A percentile compares a stretch with the other conserved stretches of the same genome.
These are phyloP conservation scores for Chaetophractus vellerosus DNA, from an alignment of 2,797 vertebrate genomes.

Conservation along the genomic window DNA sequence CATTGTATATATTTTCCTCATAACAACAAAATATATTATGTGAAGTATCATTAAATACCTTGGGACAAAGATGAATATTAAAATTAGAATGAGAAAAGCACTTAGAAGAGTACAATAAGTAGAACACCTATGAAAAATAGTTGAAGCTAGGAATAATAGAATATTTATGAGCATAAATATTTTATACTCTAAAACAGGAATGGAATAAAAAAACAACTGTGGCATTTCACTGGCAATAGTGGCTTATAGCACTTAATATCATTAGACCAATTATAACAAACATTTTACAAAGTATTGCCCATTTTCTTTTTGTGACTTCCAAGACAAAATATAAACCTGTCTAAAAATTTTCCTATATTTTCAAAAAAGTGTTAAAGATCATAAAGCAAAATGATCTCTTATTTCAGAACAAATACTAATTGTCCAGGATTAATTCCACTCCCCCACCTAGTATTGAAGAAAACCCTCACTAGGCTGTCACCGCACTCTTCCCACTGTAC, in stretches of 20 bases:
- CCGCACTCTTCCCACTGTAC: accelerated
- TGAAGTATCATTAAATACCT: not conserved
- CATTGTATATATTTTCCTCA: not conserved
- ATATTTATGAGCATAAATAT: not conserved
- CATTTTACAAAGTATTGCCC: not conserved
- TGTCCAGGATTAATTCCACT: not conserved
- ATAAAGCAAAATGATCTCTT: not conserved
- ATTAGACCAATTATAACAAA: not conserved
- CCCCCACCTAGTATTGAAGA: accelerated
- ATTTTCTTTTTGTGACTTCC: not conserved
- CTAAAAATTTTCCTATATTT: not conserved
- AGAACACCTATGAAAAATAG: not conserved
- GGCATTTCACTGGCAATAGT: not conserved
- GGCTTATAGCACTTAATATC: not conserved
- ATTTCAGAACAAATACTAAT: not conserved
- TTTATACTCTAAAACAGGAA: not conserved
- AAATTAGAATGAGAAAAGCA: not conserved
- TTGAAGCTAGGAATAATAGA: not conserved
- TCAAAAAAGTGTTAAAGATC: not conserved
- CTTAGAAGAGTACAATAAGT: not conserved
- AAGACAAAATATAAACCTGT: not conserved
- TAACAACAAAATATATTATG: not conserved
- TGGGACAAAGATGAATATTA: not conserved
- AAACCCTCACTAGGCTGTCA: not conserved
- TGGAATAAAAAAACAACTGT: not conserved